Evolutionary conservation across 2,113 vertebrate genomes (phyloP), one percentile per base, ranked within the genome.

Genomic region (Tinamus guttatus): DNA sequence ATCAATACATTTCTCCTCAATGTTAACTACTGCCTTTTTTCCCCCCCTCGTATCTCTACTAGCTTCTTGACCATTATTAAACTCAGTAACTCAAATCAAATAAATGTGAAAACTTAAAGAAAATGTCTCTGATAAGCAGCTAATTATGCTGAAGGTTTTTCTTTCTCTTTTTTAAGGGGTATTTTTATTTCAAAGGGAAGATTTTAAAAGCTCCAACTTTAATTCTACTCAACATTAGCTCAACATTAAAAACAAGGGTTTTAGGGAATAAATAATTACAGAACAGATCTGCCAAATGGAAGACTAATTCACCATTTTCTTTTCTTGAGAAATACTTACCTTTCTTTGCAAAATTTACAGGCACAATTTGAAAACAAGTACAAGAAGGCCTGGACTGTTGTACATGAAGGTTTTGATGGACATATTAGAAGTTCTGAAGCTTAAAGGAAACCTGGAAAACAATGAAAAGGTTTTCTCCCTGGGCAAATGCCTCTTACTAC

Each of bases 11-110:
- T 94, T 96, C 81, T 85, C 62, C 94, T 89, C 83, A 81, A 15
- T 87, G 85, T 74, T 90, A 93, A 93, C 51, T 45, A 51, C 64
- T 77, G 49, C 9, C 3, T 19, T 76, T 69, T 81, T 93, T 71
- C 81, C 65, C 41, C 62, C 45, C 28, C 40, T 41, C 8, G 67
- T 11, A 75, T 60, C 85, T 71, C 24, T 70, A 34, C 69, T 92
- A 92, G 60, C 68, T 83, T 97, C 85, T 95, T 97, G 91, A 93
- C 87, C 91, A 70, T 92, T 97, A 96, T 95, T 97, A 89, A 91
- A 96, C 45, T 87, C 94, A 56, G 83, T 97, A 96, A 96, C 80
- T 95, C 94, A 94, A 85, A 45, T 79, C 84, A 91, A 94, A 85
- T 74, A 74, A 93, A 83, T 63, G 75, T 67, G 70, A 89, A 85